Percentiles rank a stretch among this genome's conserved stretches.
Evolutionary conservation across 2,113 vertebrate genomes (phyloP).

Genomic region (Isichthys henryi): DNA sequence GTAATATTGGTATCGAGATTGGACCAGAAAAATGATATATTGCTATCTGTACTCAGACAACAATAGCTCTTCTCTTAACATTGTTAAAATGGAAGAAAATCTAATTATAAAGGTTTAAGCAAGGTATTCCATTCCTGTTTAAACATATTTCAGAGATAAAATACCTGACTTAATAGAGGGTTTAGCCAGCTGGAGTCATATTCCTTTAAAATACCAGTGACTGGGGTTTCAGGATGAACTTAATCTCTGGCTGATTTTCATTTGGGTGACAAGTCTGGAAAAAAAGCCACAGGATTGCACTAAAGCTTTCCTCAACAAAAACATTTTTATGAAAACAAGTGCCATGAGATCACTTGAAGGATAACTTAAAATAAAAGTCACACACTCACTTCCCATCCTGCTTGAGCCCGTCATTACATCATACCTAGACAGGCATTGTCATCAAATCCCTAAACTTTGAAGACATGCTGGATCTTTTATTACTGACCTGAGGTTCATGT

Average conservation of each 20-base stretch:
- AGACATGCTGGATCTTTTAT: background rate
- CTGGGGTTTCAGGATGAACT: background rate
- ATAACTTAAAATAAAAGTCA: background rate
- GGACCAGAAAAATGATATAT: background rate
- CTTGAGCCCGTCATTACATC: background rate
- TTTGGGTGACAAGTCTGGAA: conserved; percentile 1
- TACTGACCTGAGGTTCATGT: background rate
- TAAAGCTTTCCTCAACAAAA: conserved; percentile 20
- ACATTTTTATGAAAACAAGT: background rate
- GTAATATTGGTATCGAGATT: background rate
- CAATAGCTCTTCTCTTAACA: background rate
- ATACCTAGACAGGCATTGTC: background rate
- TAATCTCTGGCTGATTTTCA: conserved; percentile 16
- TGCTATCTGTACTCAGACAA: background rate
- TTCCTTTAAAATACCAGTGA: background rate
- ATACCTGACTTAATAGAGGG: conserved; percentile 11
- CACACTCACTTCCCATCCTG: background rate
- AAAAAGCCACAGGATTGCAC: conserved; percentile 23
- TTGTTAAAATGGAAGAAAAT: conserved; percentile 3
- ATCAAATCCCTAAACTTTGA: background rate
- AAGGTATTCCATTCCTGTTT: background rate
- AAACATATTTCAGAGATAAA: conserved; percentile 11
- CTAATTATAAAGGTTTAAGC: conserved; percentile 13
- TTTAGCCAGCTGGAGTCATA: conserved; percentile 8
- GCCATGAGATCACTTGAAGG: background rate